Base-by-base conservation (phyloP, 2,113 vertebrate genomes). In the Marmota monax region DNA sequence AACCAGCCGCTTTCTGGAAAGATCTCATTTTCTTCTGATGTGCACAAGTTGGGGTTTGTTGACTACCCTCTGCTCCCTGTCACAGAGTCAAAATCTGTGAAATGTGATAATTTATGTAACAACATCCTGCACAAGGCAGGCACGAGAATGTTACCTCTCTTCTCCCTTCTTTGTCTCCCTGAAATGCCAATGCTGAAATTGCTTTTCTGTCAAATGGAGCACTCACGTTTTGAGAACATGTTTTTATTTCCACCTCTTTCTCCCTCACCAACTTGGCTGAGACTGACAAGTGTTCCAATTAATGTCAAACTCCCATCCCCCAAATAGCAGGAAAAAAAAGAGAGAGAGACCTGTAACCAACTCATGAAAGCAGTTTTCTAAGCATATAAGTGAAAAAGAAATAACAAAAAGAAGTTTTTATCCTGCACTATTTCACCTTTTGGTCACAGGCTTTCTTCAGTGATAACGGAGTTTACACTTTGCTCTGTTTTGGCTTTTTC, bases 361-460 rank as follows among this genome's bases (percentile, higher is more conserved):
- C 14, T 65, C 34, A 77, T 22, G 2, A 83, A 88, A 94, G 22
- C 48, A 63, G 14, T 77, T 82, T 42, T 92, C 72, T 88, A 53
- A 63, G 12, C 39, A 20, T 37, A 1, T 53, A 74, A 37, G 8
- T 63, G 20, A 45, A 82, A 90, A 78, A 63, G 32, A 90, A 96
- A 67, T 27, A 84, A 56, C 42, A 89, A 88, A 78, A 73, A 70
- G 4, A 86, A 72, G 74, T 3, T 85, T 96, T 88, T 76, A 65
- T n/a, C 72, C 76, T 93, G 29, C 39, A 5, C 42, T 77, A 1
- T 56, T 76, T 95, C 56, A 84, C 84, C 61, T 73, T 94, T 37
- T 32, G 70, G 86, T 90, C 95, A 93, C 76, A 84, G n/a, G 14
- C 87, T 92, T 96, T 92, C 76, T 94, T 86, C 32, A 39, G 0